Evolutionary conservation across 2,797 vertebrate species (phyloP), one percentile per base, ranked within the genome.

Genomic region (Enteromius thamalakanensis): DNA sequence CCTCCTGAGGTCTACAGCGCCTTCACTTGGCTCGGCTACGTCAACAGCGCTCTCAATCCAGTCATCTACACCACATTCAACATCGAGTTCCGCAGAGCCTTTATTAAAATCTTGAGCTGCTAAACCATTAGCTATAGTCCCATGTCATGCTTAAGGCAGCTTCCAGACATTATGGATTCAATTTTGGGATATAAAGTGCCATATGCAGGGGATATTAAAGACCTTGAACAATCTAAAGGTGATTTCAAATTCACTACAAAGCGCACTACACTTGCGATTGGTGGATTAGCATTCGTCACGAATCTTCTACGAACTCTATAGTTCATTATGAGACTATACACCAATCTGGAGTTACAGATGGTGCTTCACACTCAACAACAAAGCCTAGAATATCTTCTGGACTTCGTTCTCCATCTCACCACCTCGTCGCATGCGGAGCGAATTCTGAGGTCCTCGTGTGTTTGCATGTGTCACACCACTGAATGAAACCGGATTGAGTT

Each of bases 61-160:
- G 90, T 98, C 90, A 98, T 98, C 91, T 98, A 98, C 89, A 99
- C 97, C 69, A 98, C 96, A 82, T 99, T 98, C 94, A 98, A 98
- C 90, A 93, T 94, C 0, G 97, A 99, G 90, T 99, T 99, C 93
- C 95, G 96, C 55, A 96, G 94, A 91, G 96, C 97, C 80, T 99
- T 99, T 92, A 96, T 98, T 92, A 98, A 97, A 94, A 96, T 98
- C 90, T 94, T 99, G 81, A 96, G 94, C 90, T 97, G 96, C 93
- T 97, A 93, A 98, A 55, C 67, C 11, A 47, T 37, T n/a, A 12
- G 40, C 42, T 67, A 17, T 21, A 8, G 19, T 40, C 67, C 17
- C 58, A 40, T 64, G 26, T 21, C 69, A 49, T 49, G 1, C 69
- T 3, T 26, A 47, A 49, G 40, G 32, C 47, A 29, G 10, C n/a